Base-by-base conservation (phyloP, 1,140 invertebrate genomes). In the Eumaeus atala region DNA sequence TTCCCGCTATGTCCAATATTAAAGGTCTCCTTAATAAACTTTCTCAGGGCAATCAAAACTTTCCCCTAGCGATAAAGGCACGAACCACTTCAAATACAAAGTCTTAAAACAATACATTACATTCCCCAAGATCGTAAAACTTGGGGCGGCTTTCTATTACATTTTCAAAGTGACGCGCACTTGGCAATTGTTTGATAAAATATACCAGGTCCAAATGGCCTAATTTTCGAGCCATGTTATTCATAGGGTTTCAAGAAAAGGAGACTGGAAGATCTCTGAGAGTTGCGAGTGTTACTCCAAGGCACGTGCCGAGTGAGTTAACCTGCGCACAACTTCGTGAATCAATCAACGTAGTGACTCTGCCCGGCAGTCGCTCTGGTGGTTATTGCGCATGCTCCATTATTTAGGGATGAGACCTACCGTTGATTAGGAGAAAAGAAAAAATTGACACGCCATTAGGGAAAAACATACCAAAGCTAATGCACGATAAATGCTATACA, bases 251-350 rank as follows among this genome's bases (percentile, higher is more conserved):
- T 49, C 34, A 28, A 33, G 34, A 52, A 35, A 63, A 64, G 53
- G 60, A 62, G 62, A 50, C 9, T 57, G 60, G 55, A 56, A 67
- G 55, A 66, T 65, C 61, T 68, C 59, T 62, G 64, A 61, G 64
- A 42, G 59, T 70, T 74, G 67, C 63, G 48, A 59, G 58, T 65
- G 59, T 75, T 73, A 73, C 73, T 80, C 70, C 71, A 42, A 71
- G 68, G 70, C 71, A 77, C 74, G 72, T 82, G 69, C 66, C 61
- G 62, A 66, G 66, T 67, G 73, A 79, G 74, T 74, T 80, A 81
- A 79, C 79, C 79, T 83, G 79, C 79, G 79, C 77, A 70, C 74
- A 80, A 80, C 72, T 80, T 77, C 61, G 74, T 74, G 79, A 80
- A 83, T 83, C 79, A 83, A 84, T 84, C 80, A 79, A 74, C 77